Evolutionary conservation across 2,888 invertebrate species (phyloP), one percentile per base, ranked within the genome.

Genomic region (Brenthis hecate): DNA sequence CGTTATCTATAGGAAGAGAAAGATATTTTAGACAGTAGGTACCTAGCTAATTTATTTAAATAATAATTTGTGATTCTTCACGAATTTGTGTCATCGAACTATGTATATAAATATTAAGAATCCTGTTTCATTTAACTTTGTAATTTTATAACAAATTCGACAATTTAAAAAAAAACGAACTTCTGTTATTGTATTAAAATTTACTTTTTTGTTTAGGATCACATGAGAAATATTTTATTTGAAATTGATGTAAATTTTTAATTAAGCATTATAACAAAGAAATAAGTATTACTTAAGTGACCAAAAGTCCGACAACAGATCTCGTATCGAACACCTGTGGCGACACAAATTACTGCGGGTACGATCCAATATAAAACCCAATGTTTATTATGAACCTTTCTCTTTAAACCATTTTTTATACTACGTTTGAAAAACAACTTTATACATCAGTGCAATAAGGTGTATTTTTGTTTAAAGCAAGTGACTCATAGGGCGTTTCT

Each of bases 401-500:
- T 82, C 83, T 82, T 79, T 71, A 74, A 74, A 70, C 74, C 75
- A 79, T 81, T 83, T 60, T 70, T 19, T 8, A 72, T 76, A 65
- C 0, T 13, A 13, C 70, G 75, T 66, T 62, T 54, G n/a, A 83
- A 79, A 78, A 70, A 50, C 28, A 72, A 75, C 75, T 68, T 69
- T 77, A 77, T 6, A 0, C 0, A 0, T 1, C 0, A 0, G 6
- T 0, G 0, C 0, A 0, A 69, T 82, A 84, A 74, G 74, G 83
- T 76, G 57, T 57, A 76, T 72, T 78, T 72, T 85, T 43, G 68
- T 53, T 76, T 75, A 73, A 54, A 56, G 19, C 32, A 64, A 62
- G 69, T 66, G 72, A 75, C 70, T 78, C 75, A 80, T 89, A 89
- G 84, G 88, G 85, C 89, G 86, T 91, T 89, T 81, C 83, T 79